phyloP scores from a whole-genome alignment of 2,888 invertebrate genomes.

The Diplolepis rosae region DNA sequence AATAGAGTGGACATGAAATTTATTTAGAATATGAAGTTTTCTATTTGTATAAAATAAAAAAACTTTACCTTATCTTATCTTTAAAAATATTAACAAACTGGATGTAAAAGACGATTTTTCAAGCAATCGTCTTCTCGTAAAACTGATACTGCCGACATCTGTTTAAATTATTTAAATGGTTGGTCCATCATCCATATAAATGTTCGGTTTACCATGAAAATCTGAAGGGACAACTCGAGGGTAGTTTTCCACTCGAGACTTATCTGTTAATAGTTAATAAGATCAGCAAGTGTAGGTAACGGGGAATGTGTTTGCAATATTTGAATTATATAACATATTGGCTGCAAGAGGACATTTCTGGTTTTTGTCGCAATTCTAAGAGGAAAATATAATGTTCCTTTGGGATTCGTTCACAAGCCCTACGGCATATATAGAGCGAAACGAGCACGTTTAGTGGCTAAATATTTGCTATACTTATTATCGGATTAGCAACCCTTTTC shows the following conservation, averaged over 20 bases:
- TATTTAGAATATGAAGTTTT: too few relatives aligned
- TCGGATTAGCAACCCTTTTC: constrained; percentile 24
- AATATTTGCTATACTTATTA: constrained; percentile 23
- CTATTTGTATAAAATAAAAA: not conserved
- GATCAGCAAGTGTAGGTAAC: not conserved
- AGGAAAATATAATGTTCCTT: constrained; percentile 21
- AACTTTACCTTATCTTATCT: not conserved
- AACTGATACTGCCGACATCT: not conserved
- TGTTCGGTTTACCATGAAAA: constrained; percentile 8
- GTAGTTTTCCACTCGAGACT: not conserved
- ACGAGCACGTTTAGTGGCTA: not conserved
- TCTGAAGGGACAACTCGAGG: constrained; percentile 10
- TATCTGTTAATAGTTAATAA: constrained; percentile 3
- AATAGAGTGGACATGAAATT: too few relatives aligned
- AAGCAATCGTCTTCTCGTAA: not conserved
- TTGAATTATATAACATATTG: constrained; percentile 25
- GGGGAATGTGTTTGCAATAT: constrained; percentile 9
- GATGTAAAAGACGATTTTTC: not conserved
- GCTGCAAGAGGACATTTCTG: constrained; percentile 15
- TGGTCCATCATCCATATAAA: not conserved
- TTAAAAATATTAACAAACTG: not conserved
- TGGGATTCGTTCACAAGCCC: constrained; percentile 11
- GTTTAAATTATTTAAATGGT: constrained; percentile 12
- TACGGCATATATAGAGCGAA: not conserved
- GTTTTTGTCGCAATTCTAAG: constrained; percentile 13